These are phyloP conservation scores for Melolontha melolontha DNA, from an alignment of 2,888 invertebrate genomes.

Conservation along the genomic window DNA sequence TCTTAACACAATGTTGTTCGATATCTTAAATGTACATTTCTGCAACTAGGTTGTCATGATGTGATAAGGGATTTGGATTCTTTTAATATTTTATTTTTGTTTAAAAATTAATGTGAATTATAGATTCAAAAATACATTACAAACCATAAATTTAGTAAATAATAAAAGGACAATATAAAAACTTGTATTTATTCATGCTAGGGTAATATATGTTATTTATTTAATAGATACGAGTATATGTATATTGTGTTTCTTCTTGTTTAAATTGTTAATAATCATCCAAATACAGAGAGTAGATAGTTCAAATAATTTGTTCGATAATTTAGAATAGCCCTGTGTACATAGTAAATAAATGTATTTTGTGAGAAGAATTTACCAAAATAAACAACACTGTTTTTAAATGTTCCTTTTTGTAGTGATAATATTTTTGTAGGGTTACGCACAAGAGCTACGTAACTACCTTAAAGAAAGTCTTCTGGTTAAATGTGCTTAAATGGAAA, in stretches of 20 bases:
- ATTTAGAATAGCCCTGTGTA: slow-evolving; percentile 4
- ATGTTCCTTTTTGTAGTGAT: slow-evolving; percentile 29
- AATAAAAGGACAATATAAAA: slow-evolving; percentile 36
- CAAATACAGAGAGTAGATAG: background rate
- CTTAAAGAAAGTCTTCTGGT: slow-evolving; percentile 44
- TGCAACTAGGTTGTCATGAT: too few species aligned
- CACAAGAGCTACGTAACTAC: slow-evolving; percentile 51
- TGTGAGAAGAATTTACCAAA: slow-evolving; percentile 10
- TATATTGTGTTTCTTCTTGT: too few species aligned
- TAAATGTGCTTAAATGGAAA: slow-evolving; percentile 18
- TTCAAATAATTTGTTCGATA: background rate
- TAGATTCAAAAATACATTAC: background rate
- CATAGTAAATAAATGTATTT: slow-evolving; percentile 28
- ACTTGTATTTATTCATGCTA: slow-evolving; percentile 20
- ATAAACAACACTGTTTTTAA: slow-evolving; percentile 21
- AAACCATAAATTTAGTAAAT: slow-evolving; percentile 31
- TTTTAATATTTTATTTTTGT: too few species aligned
- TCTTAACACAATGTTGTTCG: too few species aligned
- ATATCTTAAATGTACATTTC: too few species aligned
- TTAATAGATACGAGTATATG: too few species aligned
- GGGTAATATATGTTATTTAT: too few species aligned
- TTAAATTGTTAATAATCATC: too few species aligned
- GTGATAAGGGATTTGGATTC: too few species aligned
- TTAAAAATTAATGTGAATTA: too few species aligned
- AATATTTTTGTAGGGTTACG: slow-evolving; percentile 45